phyloP scores from a whole-genome alignment of 2,113 vertebrate genomes.

The Brachirus orientalis region DNA sequence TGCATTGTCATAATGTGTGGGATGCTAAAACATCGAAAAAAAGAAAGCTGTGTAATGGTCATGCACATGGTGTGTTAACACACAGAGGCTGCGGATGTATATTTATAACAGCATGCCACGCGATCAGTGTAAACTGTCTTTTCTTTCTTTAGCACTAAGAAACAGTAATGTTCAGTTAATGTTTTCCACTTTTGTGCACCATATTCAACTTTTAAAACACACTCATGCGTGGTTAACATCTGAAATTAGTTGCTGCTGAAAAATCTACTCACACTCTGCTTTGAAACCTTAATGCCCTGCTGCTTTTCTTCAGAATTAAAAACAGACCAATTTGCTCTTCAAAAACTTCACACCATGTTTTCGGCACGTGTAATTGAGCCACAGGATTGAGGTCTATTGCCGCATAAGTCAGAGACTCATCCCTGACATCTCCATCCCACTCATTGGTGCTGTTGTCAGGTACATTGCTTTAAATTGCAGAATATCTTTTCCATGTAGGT shows the following conservation, averaged over 20 bases:
- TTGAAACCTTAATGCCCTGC: constrained; percentile 60
- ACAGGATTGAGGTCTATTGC: background rate
- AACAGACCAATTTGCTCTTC: constrained; percentile 62
- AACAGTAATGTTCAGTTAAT: constrained; percentile 16
- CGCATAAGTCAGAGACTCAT: constrained; percentile 8
- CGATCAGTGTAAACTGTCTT: constrained; percentile 23
- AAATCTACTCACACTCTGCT: constrained; percentile 62
- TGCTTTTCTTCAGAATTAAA: constrained; percentile 62
- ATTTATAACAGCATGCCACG: constrained; percentile 10
- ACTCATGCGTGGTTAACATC: constrained; percentile 60
- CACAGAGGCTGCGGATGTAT: constrained; percentile 11
- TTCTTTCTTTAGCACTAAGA: background rate
- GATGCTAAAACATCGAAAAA: background rate
- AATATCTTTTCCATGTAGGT: background rate
- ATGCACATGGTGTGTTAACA: background rate
- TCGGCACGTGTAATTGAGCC: constrained; percentile 35
- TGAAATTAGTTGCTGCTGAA: constrained; percentile 67
- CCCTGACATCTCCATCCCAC: constrained; percentile 7
- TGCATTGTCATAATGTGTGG: constrained; percentile 2
- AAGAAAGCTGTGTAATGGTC: constrained; percentile 1
- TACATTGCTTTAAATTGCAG: background rate
- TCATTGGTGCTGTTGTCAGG: constrained; percentile 19
- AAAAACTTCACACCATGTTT: constrained; percentile 53
- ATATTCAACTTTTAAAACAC: constrained; percentile 55
- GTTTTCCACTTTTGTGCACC: constrained; percentile 41